Evolutionary conservation across 1,140 invertebrate genomes (phyloP).

Genomic region (Physella acuta): DNA sequence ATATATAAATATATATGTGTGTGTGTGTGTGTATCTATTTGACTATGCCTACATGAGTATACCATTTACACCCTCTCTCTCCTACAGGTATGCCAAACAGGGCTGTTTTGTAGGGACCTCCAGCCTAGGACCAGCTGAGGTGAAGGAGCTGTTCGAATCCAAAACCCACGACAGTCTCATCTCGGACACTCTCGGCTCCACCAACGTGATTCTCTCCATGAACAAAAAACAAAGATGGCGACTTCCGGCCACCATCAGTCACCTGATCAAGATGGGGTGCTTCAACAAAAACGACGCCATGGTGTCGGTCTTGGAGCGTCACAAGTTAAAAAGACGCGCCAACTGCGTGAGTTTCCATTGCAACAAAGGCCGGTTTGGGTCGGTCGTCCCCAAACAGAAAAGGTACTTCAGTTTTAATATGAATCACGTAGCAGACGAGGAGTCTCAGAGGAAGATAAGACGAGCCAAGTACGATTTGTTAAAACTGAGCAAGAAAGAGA

Average conservation of each 20-base stretch:
- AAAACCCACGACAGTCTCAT: background rate
- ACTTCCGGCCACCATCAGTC: constrained; percentile 25
- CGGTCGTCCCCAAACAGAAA: constrained; percentile 12
- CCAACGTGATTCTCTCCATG: constrained; percentile 31
- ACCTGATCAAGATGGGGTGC: constrained; percentile 22
- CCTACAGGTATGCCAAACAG: constrained; percentile 6
- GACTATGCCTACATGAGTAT: background rate
- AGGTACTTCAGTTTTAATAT: constrained; percentile 26
- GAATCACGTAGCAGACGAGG: background rate
- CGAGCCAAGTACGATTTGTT: background rate
- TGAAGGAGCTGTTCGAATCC: constrained; percentile 25
- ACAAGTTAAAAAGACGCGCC: constrained; percentile 31
- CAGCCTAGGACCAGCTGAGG: background rate
- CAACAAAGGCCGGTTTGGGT: constrained; percentile 22
- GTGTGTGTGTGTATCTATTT: background rate
- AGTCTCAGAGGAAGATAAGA: background rate
- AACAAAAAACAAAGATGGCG: constrained; percentile 36
- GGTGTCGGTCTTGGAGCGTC: constrained; percentile 31
- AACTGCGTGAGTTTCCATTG: constrained; percentile 33
- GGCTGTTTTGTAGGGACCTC: constrained; percentile 2
- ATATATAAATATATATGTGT: background rate
- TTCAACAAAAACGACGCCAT: constrained; percentile 13
- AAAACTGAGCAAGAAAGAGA: background rate
- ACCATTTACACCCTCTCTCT: background rate
- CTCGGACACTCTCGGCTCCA: background rate